Base-by-base conservation (phyloP, 2,113 vertebrate species). In the Halcyon malimbica region DNA sequence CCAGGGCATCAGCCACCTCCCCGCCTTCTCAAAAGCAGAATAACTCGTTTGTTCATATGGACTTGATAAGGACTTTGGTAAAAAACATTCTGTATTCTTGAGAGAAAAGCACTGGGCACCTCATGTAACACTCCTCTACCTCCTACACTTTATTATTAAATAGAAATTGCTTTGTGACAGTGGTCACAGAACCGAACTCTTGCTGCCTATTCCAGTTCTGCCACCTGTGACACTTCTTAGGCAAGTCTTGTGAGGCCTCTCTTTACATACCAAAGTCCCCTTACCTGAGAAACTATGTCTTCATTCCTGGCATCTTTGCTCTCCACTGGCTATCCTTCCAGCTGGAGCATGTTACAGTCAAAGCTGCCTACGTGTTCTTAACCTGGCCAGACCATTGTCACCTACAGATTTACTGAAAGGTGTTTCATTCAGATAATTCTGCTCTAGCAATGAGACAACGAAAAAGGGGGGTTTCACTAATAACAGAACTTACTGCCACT, bases 151-250 rank as follows among this genome's bases (percentile, higher is more conserved):
- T 2, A 16, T 20, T 25, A 48, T 14, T 62, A 62, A 42, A 70
- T 0, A 5, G 4, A n/a, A 54, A 54, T 57, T 70, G 4, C n/a
- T 46, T 28, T 3, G 3, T 17, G 25, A 67, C 37, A 82, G 5
- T 15, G 2, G 17, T 15, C 16, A 83, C 44, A 44, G 44, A 44
- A 44, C 44, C 18, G 10, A 76, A 80, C 25, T 76, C n/a, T 26
- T 5, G 10, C 37, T 81, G 29, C 28, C 59, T 62, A 8, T 31
- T 69, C 31, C 13, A 24, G 26, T 65, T 39, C 48, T 73, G 15
- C 6, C 20, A 51, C 10, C 5, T 3, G 1, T 11, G 39, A 50
- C 5, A 33, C 0, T 0, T 44, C 25, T 42, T 69, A 48, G 21
- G 0, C 19, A 77, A 68, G 44, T 42, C 50, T 63, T 50, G 14